Evolutionary conservation across 2,797 vertebrate genomes (phyloP), one percentile per base, ranked within the genome.

Genomic region (Paedocypris micromegethes): DNA sequence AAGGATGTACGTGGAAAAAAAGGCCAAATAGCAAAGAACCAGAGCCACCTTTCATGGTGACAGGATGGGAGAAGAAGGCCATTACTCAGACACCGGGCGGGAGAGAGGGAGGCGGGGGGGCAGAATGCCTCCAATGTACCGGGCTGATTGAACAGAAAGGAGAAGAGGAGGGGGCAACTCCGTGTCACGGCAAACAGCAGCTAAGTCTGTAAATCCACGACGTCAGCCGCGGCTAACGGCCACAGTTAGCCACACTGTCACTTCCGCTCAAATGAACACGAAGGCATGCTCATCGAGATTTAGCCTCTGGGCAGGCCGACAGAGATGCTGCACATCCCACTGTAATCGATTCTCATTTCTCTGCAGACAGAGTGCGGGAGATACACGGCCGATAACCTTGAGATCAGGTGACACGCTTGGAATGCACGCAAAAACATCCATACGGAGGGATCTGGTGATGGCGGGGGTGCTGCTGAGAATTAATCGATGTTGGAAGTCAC

Each of bases 31-130:
- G 86, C 85, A 84, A 80, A 83, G 58, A 84, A 82, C 86, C 86
- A 80, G 84, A 80, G 79, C 82, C 83, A 87, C 85, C 88, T 87
- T 88, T 88, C 85, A 83, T 65, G 77, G 81, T 89, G 89, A 91
- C 88, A 89, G 82, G 84, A 81, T 83, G 74, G 85, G 79, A 83
- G 81, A 86, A 83, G 77, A 81, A 84, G 84, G 83, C 83, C 83
- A 88, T 90, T 91, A 89, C 86, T 89, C 88, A 86, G 77, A 79
- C 73, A 75, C 74, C 74, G 77, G 65, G 59, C 44, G 73, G 8
- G 49, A 66, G 59, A 53, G 63, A 67, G 53, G 50, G 53, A 57
- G 62, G 67, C 52, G 63, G 65, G 53, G 50, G 58, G 62, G 67
- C 52, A 7, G 71, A 49, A 57, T 44, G 51, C 68, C 47, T 51